Evolutionary conservation across 2,113 vertebrate genomes (phyloP).

Genomic region (Telmatochromis brichardi): DNA sequence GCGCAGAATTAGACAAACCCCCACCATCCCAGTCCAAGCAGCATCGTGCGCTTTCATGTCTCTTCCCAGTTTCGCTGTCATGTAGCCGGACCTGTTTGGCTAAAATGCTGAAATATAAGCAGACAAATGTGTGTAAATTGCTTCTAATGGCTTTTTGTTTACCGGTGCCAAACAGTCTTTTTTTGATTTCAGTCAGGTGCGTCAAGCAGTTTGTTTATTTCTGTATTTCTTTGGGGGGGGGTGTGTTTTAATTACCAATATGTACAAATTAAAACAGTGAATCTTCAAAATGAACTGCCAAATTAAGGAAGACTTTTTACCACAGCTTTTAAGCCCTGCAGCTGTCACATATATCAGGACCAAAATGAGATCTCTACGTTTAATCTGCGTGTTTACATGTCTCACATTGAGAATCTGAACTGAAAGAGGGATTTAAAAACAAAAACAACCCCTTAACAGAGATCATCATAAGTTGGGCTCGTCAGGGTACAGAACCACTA

Average conservation of each 20-base stretch:
- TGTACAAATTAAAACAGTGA: background rate
- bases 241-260: background rate
- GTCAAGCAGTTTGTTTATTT: background rate
- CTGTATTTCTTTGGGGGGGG: background rate
- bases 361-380: slow-evolving; percentile 36
- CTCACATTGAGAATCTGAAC: slow-evolving; percentile 70
- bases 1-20: slow-evolving; percentile 12
- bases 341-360: slow-evolving; percentile 38
- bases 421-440: background rate
- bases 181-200: background rate
- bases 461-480: background rate
- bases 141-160: slow-evolving; percentile 27
- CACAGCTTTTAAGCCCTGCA: background rate
- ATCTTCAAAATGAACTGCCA: slow-evolving; percentile 26
- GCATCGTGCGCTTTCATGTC: slow-evolving; percentile 21
- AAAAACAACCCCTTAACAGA: background rate
- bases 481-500: slow-evolving; percentile 31
- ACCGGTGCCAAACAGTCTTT: slow-evolving; percentile 40
- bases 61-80: background rate
- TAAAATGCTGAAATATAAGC: slow-evolving; percentile 9
- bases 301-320: background rate
- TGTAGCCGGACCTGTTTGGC: slow-evolving; percentile 17
- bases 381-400: slow-evolving; percentile 52
- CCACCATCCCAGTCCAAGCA: background rate
- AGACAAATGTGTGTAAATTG: background rate